Percentiles rank a stretch among this genome's conserved stretches.
These are phyloP conservation scores for Timema podura DNA, from an alignment of 2,888 invertebrate species.

Conservation along the genomic window DNA sequence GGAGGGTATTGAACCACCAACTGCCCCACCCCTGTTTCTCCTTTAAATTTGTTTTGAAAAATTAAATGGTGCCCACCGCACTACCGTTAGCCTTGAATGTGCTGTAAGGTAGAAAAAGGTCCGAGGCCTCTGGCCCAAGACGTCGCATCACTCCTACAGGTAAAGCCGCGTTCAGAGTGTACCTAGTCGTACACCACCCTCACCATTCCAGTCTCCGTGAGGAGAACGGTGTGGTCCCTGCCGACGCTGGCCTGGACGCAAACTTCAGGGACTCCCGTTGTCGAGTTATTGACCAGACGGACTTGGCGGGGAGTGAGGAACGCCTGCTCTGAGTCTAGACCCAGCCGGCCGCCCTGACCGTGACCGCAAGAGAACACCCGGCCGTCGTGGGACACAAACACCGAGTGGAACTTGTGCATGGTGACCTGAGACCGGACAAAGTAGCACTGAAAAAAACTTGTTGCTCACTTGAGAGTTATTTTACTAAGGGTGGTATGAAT, in stretches of 20 bases:
- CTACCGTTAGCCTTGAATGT: too few relatives aligned
- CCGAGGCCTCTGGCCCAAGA: too few relatives aligned
- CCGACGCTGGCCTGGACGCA: conserved; percentile 56
- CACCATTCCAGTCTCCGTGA: conserved; percentile 60
- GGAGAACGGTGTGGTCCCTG: conserved; percentile 63
- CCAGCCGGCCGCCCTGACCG: conserved; percentile 72
- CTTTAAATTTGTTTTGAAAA: too few relatives aligned
- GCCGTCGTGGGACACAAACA: conserved; percentile 57
- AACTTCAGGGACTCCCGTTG: conserved; percentile 38
- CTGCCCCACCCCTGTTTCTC: too few relatives aligned
- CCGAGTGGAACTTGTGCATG: conserved; percentile 71
- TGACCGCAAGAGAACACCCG: conserved; percentile 75
- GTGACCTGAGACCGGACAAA: conserved; percentile 59
- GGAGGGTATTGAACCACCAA: too few relatives aligned
- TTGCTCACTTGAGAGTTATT: too few relatives aligned
- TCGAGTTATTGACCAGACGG: conserved; percentile 37
- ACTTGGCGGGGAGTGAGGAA: conserved; percentile 52
- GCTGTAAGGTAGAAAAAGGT: too few relatives aligned
- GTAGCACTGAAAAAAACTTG: too few relatives aligned
- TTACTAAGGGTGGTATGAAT: too few relatives aligned
- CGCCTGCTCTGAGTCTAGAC: conserved; percentile 58
- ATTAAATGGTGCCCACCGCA: too few relatives aligned
- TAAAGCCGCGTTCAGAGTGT: too few relatives aligned
- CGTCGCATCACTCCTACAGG: too few relatives aligned
- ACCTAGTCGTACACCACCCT: conserved; percentile 35